Evolutionary conservation across 2,888 invertebrate species (phyloP).

Genomic region (Lottia gigantea): DNA sequence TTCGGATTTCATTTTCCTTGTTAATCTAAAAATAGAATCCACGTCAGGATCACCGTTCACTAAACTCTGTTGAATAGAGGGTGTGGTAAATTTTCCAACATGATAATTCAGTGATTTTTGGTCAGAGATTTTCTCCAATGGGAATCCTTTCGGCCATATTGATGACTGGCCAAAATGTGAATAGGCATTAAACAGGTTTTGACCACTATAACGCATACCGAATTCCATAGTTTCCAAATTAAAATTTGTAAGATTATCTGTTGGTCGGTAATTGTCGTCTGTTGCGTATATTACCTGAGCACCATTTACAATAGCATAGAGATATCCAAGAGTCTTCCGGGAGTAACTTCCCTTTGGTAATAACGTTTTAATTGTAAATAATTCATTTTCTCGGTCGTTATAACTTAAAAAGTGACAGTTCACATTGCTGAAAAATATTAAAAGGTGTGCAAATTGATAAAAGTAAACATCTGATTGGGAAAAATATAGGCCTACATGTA

Average conservation of each 20-base stretch:
- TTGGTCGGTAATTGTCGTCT: conserved; percentile 26
- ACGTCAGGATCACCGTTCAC: conserved; percentile 58
- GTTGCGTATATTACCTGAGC: conserved; percentile 27
- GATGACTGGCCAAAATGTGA: background rate
- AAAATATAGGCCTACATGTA: too few species aligned
- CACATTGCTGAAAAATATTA: conserved; percentile 16
- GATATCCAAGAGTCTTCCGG: conserved; percentile 22
- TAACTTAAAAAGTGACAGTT: conserved; percentile 21
- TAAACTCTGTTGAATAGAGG: conserved; percentile 51
- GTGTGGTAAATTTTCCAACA: conserved; percentile 28
- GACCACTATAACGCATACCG: conserved; percentile 17
- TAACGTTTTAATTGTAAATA: background rate
- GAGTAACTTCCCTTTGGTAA: conserved; percentile 20
- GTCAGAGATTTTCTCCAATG: background rate
- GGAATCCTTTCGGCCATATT: background rate
- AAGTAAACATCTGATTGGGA: background rate
- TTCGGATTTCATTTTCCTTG: conserved; percentile 30
- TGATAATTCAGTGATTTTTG: conserved; percentile 20
- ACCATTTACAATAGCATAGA: conserved; percentile 24
- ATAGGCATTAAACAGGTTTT: conserved; percentile 12
- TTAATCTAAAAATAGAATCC: conserved; percentile 53
- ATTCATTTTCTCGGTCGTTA: conserved; percentile 6
- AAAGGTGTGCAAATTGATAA: background rate
- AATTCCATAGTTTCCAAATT: background rate
- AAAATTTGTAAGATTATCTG: conserved; percentile 22